Base-by-base conservation (phyloP, 1,140 invertebrate genomes). In the Globodera ellingtonae region DNA sequence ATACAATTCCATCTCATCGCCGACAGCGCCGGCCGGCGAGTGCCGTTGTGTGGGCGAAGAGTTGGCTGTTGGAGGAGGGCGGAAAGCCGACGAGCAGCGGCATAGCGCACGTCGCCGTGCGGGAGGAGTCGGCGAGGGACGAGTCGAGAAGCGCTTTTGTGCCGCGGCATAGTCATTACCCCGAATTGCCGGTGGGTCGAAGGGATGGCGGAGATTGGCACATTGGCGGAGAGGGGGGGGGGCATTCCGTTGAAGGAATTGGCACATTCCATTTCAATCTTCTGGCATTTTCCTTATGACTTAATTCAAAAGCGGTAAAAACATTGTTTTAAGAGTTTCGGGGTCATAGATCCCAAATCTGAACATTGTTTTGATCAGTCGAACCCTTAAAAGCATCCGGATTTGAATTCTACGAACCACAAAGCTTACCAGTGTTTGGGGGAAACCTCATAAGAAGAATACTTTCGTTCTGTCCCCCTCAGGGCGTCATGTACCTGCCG, bases 31-130 rank as follows among this genome's bases (percentile, higher is more conserved):
- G 52, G 24, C 72, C 56, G 52, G 72, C n/a, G 9, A 77, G 70
- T 7, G 86, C 81, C 13, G 78, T 86, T 71, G 88, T 88, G 56
- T 88, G 88, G 87, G 82, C 88, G 2, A 88, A 88, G 73, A 88
- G 86, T 50, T 74, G 89, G 15, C 69, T 88, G 46, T 65, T 88
- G 8, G 78, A 79, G 62, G 82, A 89, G 21, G 80, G 80, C 62
- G 81, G 81, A 50, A n/a, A 70, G 67, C 84, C 84, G n/a, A 50
- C 89, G 47, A 74, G 56, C n/a, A 87, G 82, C 72, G 82, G 83
- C 65, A 79, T 89, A 6, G 87, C 88, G 1, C 81, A 84, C 65
- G 78, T 88, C 24, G 81, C 78, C 9, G 79, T 88, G 15, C 75
- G 72, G 66, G 86, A 86, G 52, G 65, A 79, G n/a, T 52, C 35